Percentiles rank a stretch among this genome's conserved stretches.
These are phyloP conservation scores for Onthophagus taurus DNA, from an alignment of 1,140 invertebrate genomes.

Conservation along the genomic window DNA sequence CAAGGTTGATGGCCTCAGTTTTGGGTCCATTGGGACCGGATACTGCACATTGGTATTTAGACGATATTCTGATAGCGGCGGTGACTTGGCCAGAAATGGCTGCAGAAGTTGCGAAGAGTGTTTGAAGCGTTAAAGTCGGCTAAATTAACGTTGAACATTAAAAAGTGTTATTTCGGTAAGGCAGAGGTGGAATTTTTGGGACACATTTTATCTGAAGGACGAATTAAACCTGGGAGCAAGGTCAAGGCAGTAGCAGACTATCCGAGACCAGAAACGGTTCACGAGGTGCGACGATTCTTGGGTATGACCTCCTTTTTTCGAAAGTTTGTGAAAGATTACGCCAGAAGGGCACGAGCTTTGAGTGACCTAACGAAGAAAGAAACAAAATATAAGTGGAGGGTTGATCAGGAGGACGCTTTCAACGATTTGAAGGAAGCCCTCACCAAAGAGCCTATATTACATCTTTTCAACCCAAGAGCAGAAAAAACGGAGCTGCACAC, in stretches of 20 bases:
- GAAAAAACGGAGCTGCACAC: slow-evolving; percentile 31
- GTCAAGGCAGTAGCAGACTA: not conserved
- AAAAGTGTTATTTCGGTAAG: slow-evolving; percentile 5
- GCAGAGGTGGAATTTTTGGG: slow-evolving; percentile 9
- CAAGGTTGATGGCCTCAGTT: slow-evolving; percentile 23
- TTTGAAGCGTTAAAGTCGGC: slow-evolving; percentile 13
- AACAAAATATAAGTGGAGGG: slow-evolving; percentile 1
- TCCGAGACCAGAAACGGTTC: not conserved
- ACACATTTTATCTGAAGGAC: not conserved
- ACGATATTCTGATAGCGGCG: slow-evolving; percentile 21
- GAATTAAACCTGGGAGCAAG: not conserved
- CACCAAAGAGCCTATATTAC: slow-evolving; percentile 1
- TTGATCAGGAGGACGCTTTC: slow-evolving; percentile 6
- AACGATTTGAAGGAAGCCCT: not conserved
- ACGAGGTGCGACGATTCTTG: slow-evolving; percentile 19
- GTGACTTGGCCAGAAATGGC: slow-evolving; percentile 19
- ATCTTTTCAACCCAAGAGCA: slow-evolving; percentile 9
- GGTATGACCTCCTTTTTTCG: slow-evolving; percentile 26
- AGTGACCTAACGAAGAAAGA: slow-evolving; percentile 12
- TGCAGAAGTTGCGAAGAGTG: slow-evolving; percentile 13
- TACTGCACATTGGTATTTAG: slow-evolving; percentile 22
- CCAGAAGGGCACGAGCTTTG: slow-evolving; percentile 16
- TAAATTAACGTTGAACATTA: slow-evolving; percentile 17
- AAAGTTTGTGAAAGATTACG: slow-evolving; percentile 24
- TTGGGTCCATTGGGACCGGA: slow-evolving; percentile 22